A percentile compares a stretch with the other conserved stretches of the same genome.
phyloP scores from a whole-genome alignment of 2,797 vertebrate species.

The Enteromius treurensis region DNA sequence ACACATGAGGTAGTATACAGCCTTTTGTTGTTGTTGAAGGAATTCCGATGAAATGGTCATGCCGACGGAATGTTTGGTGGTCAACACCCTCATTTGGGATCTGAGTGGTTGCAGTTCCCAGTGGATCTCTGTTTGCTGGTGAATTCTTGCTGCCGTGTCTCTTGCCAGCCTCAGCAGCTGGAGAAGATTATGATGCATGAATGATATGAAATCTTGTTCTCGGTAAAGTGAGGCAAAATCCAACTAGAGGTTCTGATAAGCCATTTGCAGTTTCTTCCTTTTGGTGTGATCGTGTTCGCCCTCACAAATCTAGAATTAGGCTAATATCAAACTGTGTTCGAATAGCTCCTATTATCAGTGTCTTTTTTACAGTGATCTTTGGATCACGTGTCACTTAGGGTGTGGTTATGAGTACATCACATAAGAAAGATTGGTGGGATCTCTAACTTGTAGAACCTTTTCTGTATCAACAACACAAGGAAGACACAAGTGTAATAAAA shows the following conservation, averaged over 20 bases:
- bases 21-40: conserved; percentile 31
- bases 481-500: too few species aligned
- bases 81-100: conserved; percentile 31
- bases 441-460: too few species aligned
- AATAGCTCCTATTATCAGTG: not conserved
- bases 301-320: not conserved
- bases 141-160: conserved; percentile 61
- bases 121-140: conserved; percentile 58
- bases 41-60: conserved; percentile 31
- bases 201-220: conserved; percentile 65
- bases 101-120: conserved; percentile 12
- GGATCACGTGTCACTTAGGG: too few species aligned
- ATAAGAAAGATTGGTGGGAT: too few species aligned
- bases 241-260: conserved; percentile 61
- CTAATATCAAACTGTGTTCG: not conserved
- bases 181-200: conserved; percentile 69
- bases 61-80: conserved; percentile 33
- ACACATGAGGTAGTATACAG: not conserved
- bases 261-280: conserved; percentile 26
- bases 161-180: conserved; percentile 68
- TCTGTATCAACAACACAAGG: too few species aligned
- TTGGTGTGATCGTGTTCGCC: conserved; percentile 15
- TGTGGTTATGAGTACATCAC: too few species aligned
- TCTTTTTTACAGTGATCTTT: not conserved
- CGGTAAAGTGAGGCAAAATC: conserved; percentile 62